Evolutionary conservation across 2,888 invertebrate genomes (phyloP), one percentile per base, ranked within the genome.

Genomic region (Chloroclysta siterata): DNA sequence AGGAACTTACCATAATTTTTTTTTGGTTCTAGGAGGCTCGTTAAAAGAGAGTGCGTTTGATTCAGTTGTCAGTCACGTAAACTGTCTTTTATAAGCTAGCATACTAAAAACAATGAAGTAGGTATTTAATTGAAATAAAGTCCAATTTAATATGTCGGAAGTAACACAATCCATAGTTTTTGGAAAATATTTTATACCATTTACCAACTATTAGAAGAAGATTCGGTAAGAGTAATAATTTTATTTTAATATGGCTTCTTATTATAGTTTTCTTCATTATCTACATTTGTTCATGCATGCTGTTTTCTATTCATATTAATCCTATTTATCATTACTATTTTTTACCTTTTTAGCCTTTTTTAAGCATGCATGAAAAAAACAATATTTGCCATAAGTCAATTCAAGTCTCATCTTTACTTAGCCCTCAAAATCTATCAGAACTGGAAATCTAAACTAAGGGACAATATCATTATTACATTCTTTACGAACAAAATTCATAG

Each of bases 51-150:
- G 36, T 10, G 36, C 36, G 10, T 11, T 8, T 39, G 36, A 39
- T 39, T 11, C 56, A 65, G 50, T 69, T 58, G 33, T 48, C 11
- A 39, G 36, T 11, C 36, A 39, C 36, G 11, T 11, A 39, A 39
- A 7, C 11, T 39, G n/a, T 39, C 11, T 39, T 39, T 11, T 39
- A 11, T 8, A 39, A 33, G 6, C 6, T 29, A 4, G 6, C 5
- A 6, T 6, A 29, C 29, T 6, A 29, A 6, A 33, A 6, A 33
- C 6, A 33, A 1, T 33, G 7, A 33, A 8, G 6, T 6, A 8
- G 5, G 6, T 33, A 5, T 29, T 29, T 29, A 33, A 8, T 8
- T 7, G 33, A 8, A 33, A 33, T 7, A 33, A 33, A 33, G 7
- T 33, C 11, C 36, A 39, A 10, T 39, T 3, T 1, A 39, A 39